These are phyloP conservation scores for Frankliniella intonsa DNA, from an alignment of 2,888 invertebrate species.

Conservation along the genomic window DNA sequence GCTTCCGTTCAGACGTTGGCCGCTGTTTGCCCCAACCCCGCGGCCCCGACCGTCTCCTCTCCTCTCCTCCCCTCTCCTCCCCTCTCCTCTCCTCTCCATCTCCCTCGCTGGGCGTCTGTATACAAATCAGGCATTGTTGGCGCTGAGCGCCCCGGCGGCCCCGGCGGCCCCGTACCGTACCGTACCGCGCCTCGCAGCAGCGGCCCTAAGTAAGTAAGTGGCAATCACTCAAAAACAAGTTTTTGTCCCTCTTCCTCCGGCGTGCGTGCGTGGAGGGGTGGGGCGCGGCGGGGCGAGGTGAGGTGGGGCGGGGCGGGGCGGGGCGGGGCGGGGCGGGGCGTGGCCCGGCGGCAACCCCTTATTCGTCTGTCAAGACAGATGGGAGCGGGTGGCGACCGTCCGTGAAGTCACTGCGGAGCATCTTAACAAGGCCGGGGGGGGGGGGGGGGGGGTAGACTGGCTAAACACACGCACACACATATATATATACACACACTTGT, in stretches of 20 bases:
- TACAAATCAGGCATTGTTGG: slow-evolving; percentile 24
- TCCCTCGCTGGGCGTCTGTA: neutral
- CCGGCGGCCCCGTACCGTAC: too few relatives aligned
- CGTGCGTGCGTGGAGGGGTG: too few relatives aligned
- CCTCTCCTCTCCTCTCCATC: neutral
- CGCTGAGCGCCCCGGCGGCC: too few relatives aligned
- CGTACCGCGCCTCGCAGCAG: neutral
- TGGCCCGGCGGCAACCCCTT: slow-evolving; percentile 2
- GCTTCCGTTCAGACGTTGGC: too few relatives aligned
- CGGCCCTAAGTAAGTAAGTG: slow-evolving; percentile 1
- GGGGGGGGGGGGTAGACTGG: neutral
- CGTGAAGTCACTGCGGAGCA: neutral
- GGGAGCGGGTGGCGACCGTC: slow-evolving; percentile 17
- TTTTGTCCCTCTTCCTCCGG: neutral
- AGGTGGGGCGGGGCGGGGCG: neutral
- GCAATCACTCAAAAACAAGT: slow-evolving; percentile 13
- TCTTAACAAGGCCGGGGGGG: neutral
- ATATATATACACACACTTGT: neutral
- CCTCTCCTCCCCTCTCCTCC: neutral
- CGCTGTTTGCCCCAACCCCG: too few relatives aligned
- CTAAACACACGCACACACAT: slow-evolving; percentile 13
- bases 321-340: neutral
- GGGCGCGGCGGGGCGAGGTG: neutral
- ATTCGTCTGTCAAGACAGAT: slow-evolving; percentile 19
- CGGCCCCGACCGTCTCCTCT: neutral